Conservation (phyloP, 2,113 vertebrate genomes). For the Noturus placidus region DNA sequence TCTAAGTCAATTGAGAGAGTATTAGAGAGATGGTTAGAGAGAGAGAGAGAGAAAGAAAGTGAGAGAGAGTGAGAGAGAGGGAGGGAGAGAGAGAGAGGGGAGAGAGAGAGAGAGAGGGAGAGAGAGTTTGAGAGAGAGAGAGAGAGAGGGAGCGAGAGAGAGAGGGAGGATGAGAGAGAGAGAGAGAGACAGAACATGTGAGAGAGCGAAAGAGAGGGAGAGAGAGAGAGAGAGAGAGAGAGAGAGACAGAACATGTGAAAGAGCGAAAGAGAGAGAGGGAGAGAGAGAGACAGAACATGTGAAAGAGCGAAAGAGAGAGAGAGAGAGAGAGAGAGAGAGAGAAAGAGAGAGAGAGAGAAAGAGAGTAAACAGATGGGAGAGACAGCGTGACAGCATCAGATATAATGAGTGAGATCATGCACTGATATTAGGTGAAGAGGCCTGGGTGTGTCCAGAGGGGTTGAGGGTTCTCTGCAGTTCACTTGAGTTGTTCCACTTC, state of each 20-base stretch:
- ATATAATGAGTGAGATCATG: background rate
- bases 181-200: no score
- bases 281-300: background rate
- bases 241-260: no score
- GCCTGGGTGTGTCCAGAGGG: background rate
- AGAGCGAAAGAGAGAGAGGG: background rate
- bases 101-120: background rate
- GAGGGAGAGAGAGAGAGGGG: no score
- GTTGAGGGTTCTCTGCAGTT: background rate
- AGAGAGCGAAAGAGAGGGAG: no score
- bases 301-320: no score
- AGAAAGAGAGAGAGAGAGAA: background rate
- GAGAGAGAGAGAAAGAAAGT: no score
- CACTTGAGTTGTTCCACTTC: background rate
- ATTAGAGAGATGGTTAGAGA: no score
- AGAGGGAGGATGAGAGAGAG: no score
- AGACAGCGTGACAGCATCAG: background rate
- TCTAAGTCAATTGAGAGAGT: background rate
- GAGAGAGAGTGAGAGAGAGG: background rate
- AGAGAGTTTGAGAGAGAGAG: background rate
- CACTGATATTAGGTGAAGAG: background rate
- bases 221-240: no score
- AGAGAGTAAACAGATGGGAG: background rate
- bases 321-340: no score
- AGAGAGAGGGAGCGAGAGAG: background rate